Base-by-base conservation (phyloP, 2,888 invertebrate genomes). In the Stenchaetothrips biformis region DNA sequence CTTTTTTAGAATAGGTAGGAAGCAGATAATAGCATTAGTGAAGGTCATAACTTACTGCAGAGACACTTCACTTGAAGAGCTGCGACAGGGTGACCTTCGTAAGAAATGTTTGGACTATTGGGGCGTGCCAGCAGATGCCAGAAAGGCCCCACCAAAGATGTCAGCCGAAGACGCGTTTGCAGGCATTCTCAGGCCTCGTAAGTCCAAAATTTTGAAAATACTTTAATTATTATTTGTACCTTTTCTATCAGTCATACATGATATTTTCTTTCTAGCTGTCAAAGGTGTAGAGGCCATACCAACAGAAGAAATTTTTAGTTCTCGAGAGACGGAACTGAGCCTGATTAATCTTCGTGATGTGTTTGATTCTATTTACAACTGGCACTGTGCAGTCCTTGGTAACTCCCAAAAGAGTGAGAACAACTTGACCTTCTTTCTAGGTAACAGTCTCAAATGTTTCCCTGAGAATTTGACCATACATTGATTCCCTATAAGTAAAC, bases 11-110 rank as follows among this genome's bases (percentile, higher is more conserved):
- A 87, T 94, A 82, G 95, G 93, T 0, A 88, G 89, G 77, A 90
- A 89, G 80, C 97, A 98, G 88, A 92, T 94, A 47, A 87, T 92
- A 77, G 92, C 92, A 82, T 88, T 98, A 81, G 88, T 91, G 21
- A 97, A 97, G 89, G 93, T 97, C 81, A 92, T 93, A n/a, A 91
- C 91, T 7, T 97, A 92, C 86, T 92, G 93, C 83, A 91, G 93
- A 85, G 92, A 97, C 85, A 88, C 89, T 83, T 89, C 86, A 7
- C 86, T 96, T 79, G 88, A 90, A 82, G 96, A 97, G 85, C 83
- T 85, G 0, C 88, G 90, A 80, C 97, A 97, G 87, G 89, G 91
- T 1, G 90, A 92, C 81, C 90, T 95, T 85, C 90, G 93, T 80
- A 89, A 89, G 82, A 86, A 92, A 83, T 95, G 95, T 86, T 87